Evolutionary conservation across 2,113 vertebrate species (phyloP).

Genomic region (Lichenostomus cassidix): DNA sequence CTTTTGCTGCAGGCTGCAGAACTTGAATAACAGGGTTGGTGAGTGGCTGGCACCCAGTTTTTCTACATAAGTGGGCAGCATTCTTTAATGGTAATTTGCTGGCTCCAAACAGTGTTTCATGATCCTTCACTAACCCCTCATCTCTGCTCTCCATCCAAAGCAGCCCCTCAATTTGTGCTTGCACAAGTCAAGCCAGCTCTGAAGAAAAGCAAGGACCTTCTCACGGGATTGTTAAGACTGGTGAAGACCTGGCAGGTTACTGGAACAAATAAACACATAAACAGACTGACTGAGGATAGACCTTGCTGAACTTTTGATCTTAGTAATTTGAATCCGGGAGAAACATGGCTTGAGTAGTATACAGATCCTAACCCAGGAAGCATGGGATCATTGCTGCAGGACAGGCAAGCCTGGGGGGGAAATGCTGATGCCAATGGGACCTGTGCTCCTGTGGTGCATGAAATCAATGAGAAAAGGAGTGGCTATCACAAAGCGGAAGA

Average conservation of each 20-base stretch:
- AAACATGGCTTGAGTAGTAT: background rate
- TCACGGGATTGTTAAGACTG: background rate
- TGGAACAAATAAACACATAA: background rate
- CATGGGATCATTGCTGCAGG: background rate
- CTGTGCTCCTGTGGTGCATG: rapidly evolving
- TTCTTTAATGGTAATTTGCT: constrained; percentile 27
- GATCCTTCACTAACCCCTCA: background rate
- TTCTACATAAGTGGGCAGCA: constrained; percentile 43
- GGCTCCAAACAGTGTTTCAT: background rate
- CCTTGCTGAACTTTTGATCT: background rate
- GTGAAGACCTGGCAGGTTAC: background rate
- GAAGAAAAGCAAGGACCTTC: background rate
- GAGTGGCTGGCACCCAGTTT: constrained; percentile 37
- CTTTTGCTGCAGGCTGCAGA: constrained; percentile 1
- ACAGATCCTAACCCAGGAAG: background rate
- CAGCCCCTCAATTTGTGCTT: background rate
- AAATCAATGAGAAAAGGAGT: background rate
- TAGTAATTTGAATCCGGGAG: background rate
- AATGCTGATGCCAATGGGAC: background rate
- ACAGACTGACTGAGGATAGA: background rate
- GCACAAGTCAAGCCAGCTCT: background rate
- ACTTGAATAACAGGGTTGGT: constrained; percentile 19
- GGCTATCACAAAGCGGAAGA: background rate
- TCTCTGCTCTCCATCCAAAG: background rate
- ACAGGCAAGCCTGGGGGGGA: background rate